Evolutionary conservation across 2,113 vertebrate genomes (phyloP), one percentile per base, ranked within the genome.

Genomic region (Felis chaus): DNA sequence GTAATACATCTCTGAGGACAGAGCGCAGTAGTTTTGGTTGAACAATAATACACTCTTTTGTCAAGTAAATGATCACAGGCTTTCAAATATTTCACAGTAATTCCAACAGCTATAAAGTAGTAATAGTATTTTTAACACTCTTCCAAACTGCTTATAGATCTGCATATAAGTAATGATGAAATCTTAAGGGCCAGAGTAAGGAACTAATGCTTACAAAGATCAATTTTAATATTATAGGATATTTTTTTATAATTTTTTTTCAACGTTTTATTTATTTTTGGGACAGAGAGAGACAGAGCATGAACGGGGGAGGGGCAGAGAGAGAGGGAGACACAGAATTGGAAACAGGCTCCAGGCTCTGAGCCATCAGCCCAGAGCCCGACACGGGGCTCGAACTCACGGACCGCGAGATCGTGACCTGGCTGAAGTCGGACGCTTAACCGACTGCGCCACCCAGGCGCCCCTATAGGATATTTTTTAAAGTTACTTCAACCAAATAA

Each of bases 71-170:
- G 50, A 92, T n/a, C 25, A 71, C 14, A 79, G 57, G 25, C 36
- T 73, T 95, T 91, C 76, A 94, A 96, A 85, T 53, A 21, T 85
- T 82, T 95, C 48, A 95, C 7, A 68, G 39, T 41, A 79, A 95
- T 89, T 93, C 11, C 21, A 94, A 82, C 16, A 88, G 53, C 57
- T 91, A 0, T 91, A 81, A 7, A 82, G 5, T 25, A 78, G 15
- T n/a, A 85, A 53, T 3, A 88, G 14, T 84, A 82, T 95, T 66
- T 92, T 65, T 93, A 97, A 95, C 16, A 73, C 0, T 78, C 50
- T 53, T 94, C 50, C 13, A 66, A 94, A 71, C 5, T 66, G 8
- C 8, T 82, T 91, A 5, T 39, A 91, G 8, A 61, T 66, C 23
- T 88, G 6, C 21, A 61, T 15, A 79, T 92, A 93, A 88, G 88